Evolutionary conservation across 1,140 invertebrate species (phyloP), one percentile per base, ranked within the genome.

Genomic region (Heterodera carotae): DNA sequence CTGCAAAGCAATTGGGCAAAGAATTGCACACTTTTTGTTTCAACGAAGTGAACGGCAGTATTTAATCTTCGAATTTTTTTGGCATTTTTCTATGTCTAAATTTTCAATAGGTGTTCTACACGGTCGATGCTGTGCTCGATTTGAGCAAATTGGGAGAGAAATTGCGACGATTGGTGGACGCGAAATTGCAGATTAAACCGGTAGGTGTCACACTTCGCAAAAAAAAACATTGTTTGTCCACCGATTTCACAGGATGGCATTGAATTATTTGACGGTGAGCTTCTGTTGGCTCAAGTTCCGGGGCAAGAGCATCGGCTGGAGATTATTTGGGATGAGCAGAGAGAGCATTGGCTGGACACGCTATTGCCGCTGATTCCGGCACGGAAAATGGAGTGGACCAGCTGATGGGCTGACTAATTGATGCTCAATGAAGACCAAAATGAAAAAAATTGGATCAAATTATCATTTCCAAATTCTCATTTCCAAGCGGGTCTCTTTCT

Each of bases 181-280:
- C 78, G 2, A 78, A 86, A 34, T 43, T 86, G 15, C 84, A 85
- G 68, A 53, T 70, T 18, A 85, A 85, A 72, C 36, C 70, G 22
- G 82, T 83, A 18, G 25, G 33, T 29, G 22, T 29, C 43, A n/a
- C 48, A 43, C 36, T 69, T 68, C n/a, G n/a, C n/a, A n/a, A n/a
- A n/a, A n/a, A 27, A 80, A n/a, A 81, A 25, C 29, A 70, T 27
- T 67, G 7, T 67, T 36, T 80, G 18, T 56, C 56, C 48, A 29
- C 33, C 48, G n/a, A n/a, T n/a, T n/a, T n/a, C n/a, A 33, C 43
- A 84, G 83, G 84, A 85, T 56, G 84, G 84, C 29, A 80, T 85
- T 36, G 84, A 86, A 27, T 71, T 85, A 69, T 85, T 85, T 64
- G 72, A 84, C 18, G 78, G 85, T 22, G 84, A 85, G 29, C 33